A percentile compares a stretch with the other conserved stretches of the same genome.
Evolutionary conservation across 2,888 invertebrate genomes (phyloP).

Genomic region (Cantharis flavilabris): DNA sequence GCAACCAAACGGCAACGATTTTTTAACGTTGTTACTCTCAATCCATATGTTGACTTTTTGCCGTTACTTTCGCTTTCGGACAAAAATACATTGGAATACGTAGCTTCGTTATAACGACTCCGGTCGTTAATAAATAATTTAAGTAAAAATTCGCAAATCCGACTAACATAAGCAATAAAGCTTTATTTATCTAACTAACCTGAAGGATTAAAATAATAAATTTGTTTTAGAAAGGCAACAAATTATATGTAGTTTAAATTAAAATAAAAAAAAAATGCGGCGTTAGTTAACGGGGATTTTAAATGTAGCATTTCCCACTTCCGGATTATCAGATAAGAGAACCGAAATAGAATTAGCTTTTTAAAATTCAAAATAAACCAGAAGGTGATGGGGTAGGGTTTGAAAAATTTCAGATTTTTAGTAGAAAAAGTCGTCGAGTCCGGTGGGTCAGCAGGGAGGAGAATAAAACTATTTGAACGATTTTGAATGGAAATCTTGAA

Average conservation of each 20-base stretch:
- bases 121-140: neutral
- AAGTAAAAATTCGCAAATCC: neutral
- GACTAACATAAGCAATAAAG: neutral
- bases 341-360: too few species aligned
- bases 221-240: constrained; percentile 13
- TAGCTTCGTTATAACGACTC: neutral
- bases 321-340: too few species aligned
- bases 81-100: neutral
- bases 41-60: neutral
- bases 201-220: constrained; percentile 7
- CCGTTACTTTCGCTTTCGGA: neutral
- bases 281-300: neutral
- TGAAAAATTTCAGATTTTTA: too few species aligned
- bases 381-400: too few species aligned
- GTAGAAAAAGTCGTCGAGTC: too few species aligned
- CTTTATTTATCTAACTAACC: neutral
- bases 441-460: too few species aligned
- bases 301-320: too few species aligned
- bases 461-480: too few species aligned
- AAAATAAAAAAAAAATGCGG: constrained; percentile 1
- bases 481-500: too few species aligned
- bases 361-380: too few species aligned
- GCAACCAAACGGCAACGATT: neutral
- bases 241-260: constrained; percentile 10
- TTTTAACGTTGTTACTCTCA: neutral